phyloP scores from a whole-genome alignment of 2,797 vertebrate genomes.

The Anguilla obscura region DNA sequence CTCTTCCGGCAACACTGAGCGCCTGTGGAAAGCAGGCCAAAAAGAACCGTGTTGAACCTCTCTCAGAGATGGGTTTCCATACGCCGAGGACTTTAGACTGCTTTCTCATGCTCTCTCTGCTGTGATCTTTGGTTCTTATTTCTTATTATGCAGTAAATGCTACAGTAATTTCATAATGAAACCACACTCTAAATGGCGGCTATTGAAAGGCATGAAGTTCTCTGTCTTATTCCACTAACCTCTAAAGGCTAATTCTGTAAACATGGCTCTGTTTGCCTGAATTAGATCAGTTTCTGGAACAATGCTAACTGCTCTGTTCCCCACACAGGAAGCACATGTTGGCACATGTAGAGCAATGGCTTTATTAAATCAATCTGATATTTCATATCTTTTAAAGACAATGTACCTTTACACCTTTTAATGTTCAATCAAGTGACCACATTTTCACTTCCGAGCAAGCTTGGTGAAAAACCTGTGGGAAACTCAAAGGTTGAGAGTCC shows the following conservation, averaged over 20 bases:
- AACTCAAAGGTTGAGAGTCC: slow-evolving; percentile 54
- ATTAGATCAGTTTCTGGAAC: slow-evolving; percentile 53
- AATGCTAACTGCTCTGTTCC: slow-evolving; percentile 54
- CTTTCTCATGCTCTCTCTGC: slow-evolving; percentile 34
- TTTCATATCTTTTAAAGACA: slow-evolving; percentile 66
- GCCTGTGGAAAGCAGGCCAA: slow-evolving; percentile 33
- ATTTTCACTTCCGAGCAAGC: not conserved
- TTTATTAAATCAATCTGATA: slow-evolving; percentile 73
- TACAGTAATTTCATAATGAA: slow-evolving; percentile 31
- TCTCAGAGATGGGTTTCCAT: slow-evolving; percentile 31
- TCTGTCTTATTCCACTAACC: slow-evolving; percentile 37
- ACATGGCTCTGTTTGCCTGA: slow-evolving; percentile 60
- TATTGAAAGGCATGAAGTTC: not conserved
- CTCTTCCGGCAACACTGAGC: slow-evolving; percentile 32
- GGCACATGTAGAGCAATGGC: slow-evolving; percentile 71
- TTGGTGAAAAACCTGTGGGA: slow-evolving; percentile 25
- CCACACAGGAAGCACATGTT: slow-evolving; percentile 61
- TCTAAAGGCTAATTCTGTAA: slow-evolving; percentile 50
- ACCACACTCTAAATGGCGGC: slow-evolving; percentile 6
- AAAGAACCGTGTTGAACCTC: slow-evolving; percentile 39
- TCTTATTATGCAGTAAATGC: slow-evolving; percentile 23
- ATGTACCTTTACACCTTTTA: slow-evolving; percentile 48
- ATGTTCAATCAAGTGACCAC: not conserved
- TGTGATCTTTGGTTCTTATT: slow-evolving; percentile 22
- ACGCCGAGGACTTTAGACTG: slow-evolving; percentile 37